Conservation (phyloP, 1,140 invertebrate species). For the Leptinotarsa lineolata region DNA sequence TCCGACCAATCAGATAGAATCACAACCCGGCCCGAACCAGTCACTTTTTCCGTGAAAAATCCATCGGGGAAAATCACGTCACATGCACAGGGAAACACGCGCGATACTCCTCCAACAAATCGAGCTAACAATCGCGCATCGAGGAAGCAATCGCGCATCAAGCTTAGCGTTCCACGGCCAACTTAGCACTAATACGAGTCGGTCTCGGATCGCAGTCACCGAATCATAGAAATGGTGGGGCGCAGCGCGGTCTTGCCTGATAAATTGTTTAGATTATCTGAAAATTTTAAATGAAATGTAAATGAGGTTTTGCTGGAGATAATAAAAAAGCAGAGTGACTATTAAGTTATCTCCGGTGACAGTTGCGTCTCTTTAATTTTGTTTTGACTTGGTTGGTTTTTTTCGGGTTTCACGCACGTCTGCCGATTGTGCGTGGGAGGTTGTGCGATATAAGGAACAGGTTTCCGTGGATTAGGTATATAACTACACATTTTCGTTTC, state of each 20-base stretch:
- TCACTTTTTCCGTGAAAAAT: constrained; percentile 5
- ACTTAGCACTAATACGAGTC: constrained; percentile 16
- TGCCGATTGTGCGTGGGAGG: not conserved
- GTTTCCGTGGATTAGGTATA: not conserved
- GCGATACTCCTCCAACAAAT: not conserved
- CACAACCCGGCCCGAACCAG: constrained; percentile 16
- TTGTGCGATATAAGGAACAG: not conserved
- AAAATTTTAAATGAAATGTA: constrained; percentile 30
- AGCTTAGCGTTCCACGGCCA: constrained; percentile 17
- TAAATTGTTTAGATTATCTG: constrained; percentile 27
- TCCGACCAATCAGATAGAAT: constrained; percentile 10
- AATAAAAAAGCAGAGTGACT: constrained; percentile 21
- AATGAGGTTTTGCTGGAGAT: constrained; percentile 24
- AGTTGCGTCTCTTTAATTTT: constrained; percentile 24
- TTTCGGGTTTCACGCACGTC: not conserved
- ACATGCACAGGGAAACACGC: constrained; percentile 4
- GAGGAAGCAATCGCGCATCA: constrained; percentile 14
- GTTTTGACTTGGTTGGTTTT: constrained; percentile 16
- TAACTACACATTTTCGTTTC: not conserved
- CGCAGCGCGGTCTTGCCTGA: constrained; percentile 14
- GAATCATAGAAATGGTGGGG: constrained; percentile 14
- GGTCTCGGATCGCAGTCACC: constrained; percentile 10
- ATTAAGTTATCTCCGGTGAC: constrained; percentile 27
- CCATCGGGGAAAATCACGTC: constrained; percentile 4
- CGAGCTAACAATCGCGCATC: constrained; percentile 13